Base-by-base conservation (phyloP, 2,797 vertebrate genomes). In the Gadopsis marmoratus region DNA sequence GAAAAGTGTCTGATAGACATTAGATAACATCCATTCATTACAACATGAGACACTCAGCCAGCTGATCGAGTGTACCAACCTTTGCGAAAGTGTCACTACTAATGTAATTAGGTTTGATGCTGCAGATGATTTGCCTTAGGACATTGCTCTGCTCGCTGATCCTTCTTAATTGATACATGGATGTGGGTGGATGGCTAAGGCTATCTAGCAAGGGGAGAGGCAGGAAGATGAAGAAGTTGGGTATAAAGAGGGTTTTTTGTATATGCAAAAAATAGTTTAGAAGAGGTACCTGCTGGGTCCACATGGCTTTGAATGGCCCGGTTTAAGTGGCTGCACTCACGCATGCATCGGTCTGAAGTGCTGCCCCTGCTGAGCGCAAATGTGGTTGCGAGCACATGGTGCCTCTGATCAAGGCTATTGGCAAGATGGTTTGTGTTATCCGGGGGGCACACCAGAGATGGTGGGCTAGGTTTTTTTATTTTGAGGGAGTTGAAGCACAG, bases 321-420 rank as follows among this genome's bases (percentile, higher is more conserved):
- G 76, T 76, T 85, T 90, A 93, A 94, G 90, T 91, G 90, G 88
- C 82, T 82, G 50, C 58, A 92, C 87, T 91, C 94, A 94, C 93
- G 94, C 91, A 94, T n/a, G 55, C 83, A 88, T 82, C 79, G 56
- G 78, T 74, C 76, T 88, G 79, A 89, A 80, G 82, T 53, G 31
- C 78, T 39, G 85, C 87, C 48, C 88, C 92, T n/a, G 91, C 91
- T 92, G 93, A 56, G 92, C 87, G 84, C 37, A 77, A 73, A 84
- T 61, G 81, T 45, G 41, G 72, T 65, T 75, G 77, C n/a, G 56
- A 81, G 83, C 86, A 86, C 82, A 82, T 39, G 70, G 76, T 8
- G 84, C 87, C 88, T 92, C 89, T 85, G 90, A 92, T 93, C 90
- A 88, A 78, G 84, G 88, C 78, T 73, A 83, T 83, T 59, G 76